Evolutionary conservation across 2,888 invertebrate genomes (phyloP).

Genomic region (Ditylenchus weischeri): DNA sequence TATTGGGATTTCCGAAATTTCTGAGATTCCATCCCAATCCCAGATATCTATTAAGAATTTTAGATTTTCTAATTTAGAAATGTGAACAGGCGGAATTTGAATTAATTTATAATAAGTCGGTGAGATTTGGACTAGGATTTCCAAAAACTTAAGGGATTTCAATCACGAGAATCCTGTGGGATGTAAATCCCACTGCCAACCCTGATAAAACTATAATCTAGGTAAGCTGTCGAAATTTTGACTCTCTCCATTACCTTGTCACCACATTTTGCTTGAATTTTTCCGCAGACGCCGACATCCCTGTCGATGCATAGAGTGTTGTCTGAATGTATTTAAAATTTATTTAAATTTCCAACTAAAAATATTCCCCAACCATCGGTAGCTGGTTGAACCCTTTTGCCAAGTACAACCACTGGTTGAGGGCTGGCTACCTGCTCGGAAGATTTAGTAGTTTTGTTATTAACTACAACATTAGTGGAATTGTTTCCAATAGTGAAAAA

Average conservation of each 20-base stretch:
- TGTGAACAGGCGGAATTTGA: too few species aligned
- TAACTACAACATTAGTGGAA: neutral
- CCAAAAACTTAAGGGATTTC: too few species aligned
- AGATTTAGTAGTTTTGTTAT: neutral
- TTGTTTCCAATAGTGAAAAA: neutral
- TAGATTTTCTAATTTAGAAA: too few species aligned
- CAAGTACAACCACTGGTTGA: neutral
- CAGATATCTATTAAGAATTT: too few species aligned
- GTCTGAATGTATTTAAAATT: neutral
- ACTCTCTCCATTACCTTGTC: neutral
- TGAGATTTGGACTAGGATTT: too few species aligned
- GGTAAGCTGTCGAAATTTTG: too few species aligned
- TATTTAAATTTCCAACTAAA: neutral
- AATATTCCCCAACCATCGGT: neutral
- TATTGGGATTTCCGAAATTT: too few species aligned
- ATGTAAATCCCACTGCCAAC: too few species aligned
- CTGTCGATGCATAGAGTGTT: constrained; percentile 2
- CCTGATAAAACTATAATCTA: too few species aligned
- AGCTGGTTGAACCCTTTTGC: neutral
- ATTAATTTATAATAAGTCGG: too few species aligned
- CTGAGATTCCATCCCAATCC: too few species aligned
- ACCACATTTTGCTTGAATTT: neutral
- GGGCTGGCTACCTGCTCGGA: neutral
- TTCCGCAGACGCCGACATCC: neutral
- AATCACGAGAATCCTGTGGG: too few species aligned